A percentile compares a stretch with the other conserved stretches of the same genome.
phyloP scores from a whole-genome alignment of 2,797 vertebrate genomes.

The Cottoperca gobio region DNA sequence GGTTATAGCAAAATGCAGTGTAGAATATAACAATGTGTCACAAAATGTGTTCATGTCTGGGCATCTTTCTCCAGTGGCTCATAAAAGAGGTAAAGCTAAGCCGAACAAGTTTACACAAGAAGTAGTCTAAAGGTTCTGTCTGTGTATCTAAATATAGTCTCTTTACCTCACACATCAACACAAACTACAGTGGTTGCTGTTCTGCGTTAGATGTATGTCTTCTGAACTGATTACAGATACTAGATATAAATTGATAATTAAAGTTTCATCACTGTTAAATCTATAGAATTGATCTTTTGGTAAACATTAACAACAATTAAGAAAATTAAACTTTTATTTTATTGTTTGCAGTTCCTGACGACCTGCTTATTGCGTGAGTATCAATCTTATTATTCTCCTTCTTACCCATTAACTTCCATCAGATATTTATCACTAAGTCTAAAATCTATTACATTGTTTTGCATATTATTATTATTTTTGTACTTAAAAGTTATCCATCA shows the following conservation, averaged over 20 bases:
- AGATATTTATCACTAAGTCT: not conserved
- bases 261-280: not conserved
- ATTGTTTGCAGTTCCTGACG: conserved; percentile 90
- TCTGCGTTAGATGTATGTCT: not conserved
- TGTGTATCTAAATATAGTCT: not conserved
- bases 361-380: conserved; percentile 94
- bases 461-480: not conserved
- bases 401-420: not conserved
- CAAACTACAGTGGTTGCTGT: not conserved
- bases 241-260: not conserved
- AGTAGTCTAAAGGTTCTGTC: not conserved
- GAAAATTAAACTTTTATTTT: not conserved
- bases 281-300: not conserved
- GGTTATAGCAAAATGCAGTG: not conserved
- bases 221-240: not conserved
- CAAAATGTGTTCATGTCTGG: not conserved
- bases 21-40: not conserved
- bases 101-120: not conserved
- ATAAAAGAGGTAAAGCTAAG: conserved; percentile 5
- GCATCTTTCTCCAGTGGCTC: not conserved
- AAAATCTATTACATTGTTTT: not conserved
- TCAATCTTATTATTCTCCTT: not conserved
- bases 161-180: not conserved
- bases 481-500: not conserved
- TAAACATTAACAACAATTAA: not conserved